Percentiles rank a stretch among this genome's conserved stretches.
These are phyloP conservation scores for Eumaeus atala DNA, from an alignment of 1,140 invertebrate species.

Conservation along the genomic window DNA sequence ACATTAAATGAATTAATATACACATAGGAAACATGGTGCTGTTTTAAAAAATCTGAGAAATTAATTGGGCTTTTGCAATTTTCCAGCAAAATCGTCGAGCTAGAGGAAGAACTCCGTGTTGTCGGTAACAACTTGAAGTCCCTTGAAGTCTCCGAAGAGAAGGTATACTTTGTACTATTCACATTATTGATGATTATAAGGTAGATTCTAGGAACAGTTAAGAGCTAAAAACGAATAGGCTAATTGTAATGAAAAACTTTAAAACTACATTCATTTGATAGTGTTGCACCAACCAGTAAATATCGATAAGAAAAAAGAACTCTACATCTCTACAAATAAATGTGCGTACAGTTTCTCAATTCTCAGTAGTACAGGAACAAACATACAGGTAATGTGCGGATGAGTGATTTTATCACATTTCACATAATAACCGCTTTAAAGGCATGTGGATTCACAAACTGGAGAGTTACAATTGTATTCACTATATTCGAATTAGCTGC, in stretches of 20 bases:
- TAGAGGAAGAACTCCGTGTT: conserved; percentile 99
- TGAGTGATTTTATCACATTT: background rate
- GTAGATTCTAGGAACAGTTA: conserved; percentile 18
- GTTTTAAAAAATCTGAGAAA: conserved; percentile 11
- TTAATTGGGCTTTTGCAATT: conserved; percentile 39
- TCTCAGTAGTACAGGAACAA: conserved; percentile 6
- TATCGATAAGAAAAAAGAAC: conserved; percentile 5
- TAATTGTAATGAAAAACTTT: background rate
- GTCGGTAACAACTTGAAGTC: conserved; percentile 99
- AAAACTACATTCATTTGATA: conserved; percentile 5
- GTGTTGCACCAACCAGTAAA: conserved; percentile 61
- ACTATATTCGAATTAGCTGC: conserved; percentile 2
- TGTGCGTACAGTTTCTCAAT: background rate
- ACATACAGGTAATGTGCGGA: conserved; percentile 5
- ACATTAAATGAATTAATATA: too few species aligned
- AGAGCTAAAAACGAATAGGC: conserved; percentile 23
- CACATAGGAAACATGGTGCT: too few species aligned
- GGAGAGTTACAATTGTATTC: background rate
- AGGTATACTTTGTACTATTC: conserved; percentile 81
- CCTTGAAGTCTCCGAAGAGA: conserved; percentile 99
- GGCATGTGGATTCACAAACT: conserved; percentile 3
- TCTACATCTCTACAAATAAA: background rate
- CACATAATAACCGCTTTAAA: background rate
- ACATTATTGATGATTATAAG: conserved; percentile 14
- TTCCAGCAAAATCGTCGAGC: conserved; percentile 98